Base-by-base conservation (phyloP, 2,113 vertebrate genomes). In the Machaerirhynchus nigripectus region DNA sequence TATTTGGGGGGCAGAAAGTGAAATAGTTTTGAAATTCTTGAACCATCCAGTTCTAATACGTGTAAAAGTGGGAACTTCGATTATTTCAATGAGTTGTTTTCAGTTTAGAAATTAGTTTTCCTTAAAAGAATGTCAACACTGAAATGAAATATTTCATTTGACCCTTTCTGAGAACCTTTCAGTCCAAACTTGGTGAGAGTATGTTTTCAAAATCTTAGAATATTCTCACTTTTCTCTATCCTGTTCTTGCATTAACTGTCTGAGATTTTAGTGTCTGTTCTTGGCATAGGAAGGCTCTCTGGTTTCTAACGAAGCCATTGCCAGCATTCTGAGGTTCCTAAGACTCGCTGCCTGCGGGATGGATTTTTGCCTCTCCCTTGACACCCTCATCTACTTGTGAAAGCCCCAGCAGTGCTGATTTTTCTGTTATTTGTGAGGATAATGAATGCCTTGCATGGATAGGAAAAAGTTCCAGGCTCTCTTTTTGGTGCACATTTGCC, bases 211-310 rank as follows among this genome's bases (percentile, higher is more conserved):
- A 96, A 94, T 95, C 76, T 93, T 88, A 75, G 69, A 96, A 96
- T 93, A 90, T 96, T 95, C 79, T 95, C 92, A 93, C 89, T 83
- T 65, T 64, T 91, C 79, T 93, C 91, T 84, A 65, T 94, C 84
- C 94, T 92, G 84, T 90, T 94, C 91, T 96, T 92, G 89, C 94
- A 94, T 88, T 96, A 91, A 89, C 89, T 90, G 95, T 95, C 90
- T 92, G 84, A 95, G 92, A 95, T 95, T 96, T 97, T 92, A 95
- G 92, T 97, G 89, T 95, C 95, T 95, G 87, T 95, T 96, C 90
- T 87, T 96, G 93, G 93, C 90, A 95, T 87, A 39, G 75, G 46
- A 75, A 96, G 53, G 39, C 88, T 60, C 84, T 91, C 87, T 96
- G 94, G 95, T 95, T 97, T 97, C 93, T 97, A 83, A 94, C 1